Evolutionary conservation across 1,140 invertebrate genomes (phyloP), one percentile per base, ranked within the genome.

Genomic region (Reticulitermes speratus): DNA sequence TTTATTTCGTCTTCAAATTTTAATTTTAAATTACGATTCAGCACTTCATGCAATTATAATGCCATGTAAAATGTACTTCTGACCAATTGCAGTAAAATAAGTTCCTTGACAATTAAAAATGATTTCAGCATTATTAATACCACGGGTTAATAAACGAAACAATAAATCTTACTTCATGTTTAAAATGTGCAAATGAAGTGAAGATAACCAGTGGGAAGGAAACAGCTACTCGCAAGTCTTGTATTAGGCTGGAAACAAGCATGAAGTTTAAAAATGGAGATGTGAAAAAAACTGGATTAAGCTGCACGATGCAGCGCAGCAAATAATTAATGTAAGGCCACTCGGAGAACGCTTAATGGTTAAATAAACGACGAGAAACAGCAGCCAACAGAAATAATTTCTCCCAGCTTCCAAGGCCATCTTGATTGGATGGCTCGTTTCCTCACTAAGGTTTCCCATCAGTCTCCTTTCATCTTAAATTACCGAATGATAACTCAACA

Each of bases 321-420:
- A 75, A 75, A 75, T 75, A 75, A 75, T 65, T 65, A 65, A 65
- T 16, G 25, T 75, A 75, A 75, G 25, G 65, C 65, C n/a, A n/a
- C 65, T 75, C 8, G 25, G 7, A 75, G 65, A 30, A 75, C 25
- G 25, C 65, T n/a, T 75, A 75, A 75, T 75, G 25, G 65, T 75
- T 75, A 75, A 75, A 75, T 75, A 30, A 75, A 30, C 65, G 65
- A 75, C n/a, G 65, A 75, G 65, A 75, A 75, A 75, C 65, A 75
- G 65, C 65, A 75, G 65, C 25, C 65, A 75, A 30, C 65, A 75
- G 65, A 75, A n/a, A 30, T 75, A 75, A 75, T 75, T 75, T 75
- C 65, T 75, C 7, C n/a, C 25, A 75, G 16, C 65, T 75, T 75
- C 65, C 65, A 75, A 75, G 65, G 65, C 65, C 65, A 75, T 75